phyloP scores from a whole-genome alignment of 92 coral and sea anemone species.

The Epizoanthus fatuus region DNA sequence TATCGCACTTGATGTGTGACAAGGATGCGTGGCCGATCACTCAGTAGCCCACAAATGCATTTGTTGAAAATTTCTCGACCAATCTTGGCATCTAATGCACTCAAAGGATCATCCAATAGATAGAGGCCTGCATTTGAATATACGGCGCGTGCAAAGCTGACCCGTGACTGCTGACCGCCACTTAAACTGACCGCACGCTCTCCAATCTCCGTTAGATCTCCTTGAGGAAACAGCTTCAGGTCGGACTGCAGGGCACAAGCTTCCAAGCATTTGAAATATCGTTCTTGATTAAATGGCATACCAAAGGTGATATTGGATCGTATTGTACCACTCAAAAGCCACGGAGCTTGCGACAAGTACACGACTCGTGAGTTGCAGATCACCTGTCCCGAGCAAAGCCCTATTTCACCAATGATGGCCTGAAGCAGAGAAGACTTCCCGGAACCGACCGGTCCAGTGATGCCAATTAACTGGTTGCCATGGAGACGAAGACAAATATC shows the following conservation, averaged over 20 bases:
- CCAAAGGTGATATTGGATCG: neutral
- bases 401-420: neutral
- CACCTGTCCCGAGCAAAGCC: neutral
- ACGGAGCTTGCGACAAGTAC: neutral
- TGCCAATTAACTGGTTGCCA: constrained; percentile 1
- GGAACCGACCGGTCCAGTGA: too few species aligned
- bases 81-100: constrained; percentile 5
- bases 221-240: neutral
- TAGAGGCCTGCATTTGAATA: neutral
- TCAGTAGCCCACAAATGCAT: neutral
- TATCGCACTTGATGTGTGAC: constrained; percentile 13
- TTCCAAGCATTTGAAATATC: neutral
- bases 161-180: neutral
- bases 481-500: neutral
- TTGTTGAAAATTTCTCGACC: neutral
- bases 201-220: neutral
- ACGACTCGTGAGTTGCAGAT: neutral
- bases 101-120: constrained; percentile 1
- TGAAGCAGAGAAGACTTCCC: neutral
- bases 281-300: neutral
- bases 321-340: neutral
- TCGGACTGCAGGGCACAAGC: neutral
- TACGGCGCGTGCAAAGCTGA: neutral
- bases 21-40: neutral
- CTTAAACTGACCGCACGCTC: neutral